Conservation (phyloP, 1,140 invertebrate species). For the Steinernema khuongi region DNA sequence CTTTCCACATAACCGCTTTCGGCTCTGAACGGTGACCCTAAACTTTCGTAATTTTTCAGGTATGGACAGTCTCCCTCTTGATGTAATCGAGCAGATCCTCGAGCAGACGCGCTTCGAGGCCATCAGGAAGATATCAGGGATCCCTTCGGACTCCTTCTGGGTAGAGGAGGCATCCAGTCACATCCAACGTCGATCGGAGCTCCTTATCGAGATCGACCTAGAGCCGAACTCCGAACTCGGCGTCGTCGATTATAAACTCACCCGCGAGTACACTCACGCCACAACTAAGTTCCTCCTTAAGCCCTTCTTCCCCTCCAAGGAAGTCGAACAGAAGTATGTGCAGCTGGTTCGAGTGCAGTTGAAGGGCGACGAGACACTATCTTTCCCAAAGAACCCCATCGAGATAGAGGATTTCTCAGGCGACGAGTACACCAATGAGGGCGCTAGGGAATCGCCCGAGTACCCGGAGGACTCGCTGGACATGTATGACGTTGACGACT, state of each 20-base stretch:
- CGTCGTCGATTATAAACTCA: neutral
- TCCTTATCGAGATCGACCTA: neutral
- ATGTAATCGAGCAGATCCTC: neutral
- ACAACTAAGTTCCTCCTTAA: neutral
- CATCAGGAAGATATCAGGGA: neutral
- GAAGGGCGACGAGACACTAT: neutral
- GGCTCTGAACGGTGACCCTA: too few relatives aligned
- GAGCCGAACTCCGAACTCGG: neutral
- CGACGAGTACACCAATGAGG: neutral
- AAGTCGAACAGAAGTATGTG: neutral
- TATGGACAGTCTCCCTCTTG: neutral
- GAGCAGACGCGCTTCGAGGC: neutral
- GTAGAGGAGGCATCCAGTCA: neutral
- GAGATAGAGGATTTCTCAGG: neutral
- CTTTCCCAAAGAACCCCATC: neutral
- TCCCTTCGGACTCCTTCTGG: conserved; percentile 1
- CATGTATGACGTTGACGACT: neutral
- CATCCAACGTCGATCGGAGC: neutral
- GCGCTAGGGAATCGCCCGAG: neutral
- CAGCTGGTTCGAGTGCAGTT: neutral
- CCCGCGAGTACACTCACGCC: neutral
- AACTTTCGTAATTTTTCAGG: too few relatives aligned
- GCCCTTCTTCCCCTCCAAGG: neutral
- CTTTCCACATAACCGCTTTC: too few relatives aligned
- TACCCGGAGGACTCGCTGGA: neutral